Evolutionary conservation across 2,888 invertebrate species (phyloP), one percentile per base, ranked within the genome.

Genomic region (Copidosoma aretas): DNA sequence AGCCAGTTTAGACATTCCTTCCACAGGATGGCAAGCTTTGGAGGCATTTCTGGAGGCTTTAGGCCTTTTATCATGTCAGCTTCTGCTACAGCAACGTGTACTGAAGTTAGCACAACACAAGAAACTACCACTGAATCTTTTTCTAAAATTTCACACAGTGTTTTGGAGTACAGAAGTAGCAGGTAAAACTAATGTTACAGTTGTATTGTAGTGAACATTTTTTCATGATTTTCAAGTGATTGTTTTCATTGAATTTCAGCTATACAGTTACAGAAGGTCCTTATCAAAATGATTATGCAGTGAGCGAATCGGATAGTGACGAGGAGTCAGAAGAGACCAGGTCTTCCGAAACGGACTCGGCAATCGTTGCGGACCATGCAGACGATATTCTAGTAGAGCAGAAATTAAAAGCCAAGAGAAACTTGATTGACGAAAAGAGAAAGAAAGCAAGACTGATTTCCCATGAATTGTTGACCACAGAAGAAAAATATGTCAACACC

Each of bases 401-500:
- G 3, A 78, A 79, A 63, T 39, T 68, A n/a, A 71, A 67, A 10
- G 67, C 69, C 46, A 76, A 71, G 57, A 76, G 70, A 59, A 73
- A 66, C 60, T 68, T 71, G 1, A 60, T 73, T n/a, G 75, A 77
- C 53, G 74, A 75, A n/a, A 81, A 78, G 60, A 74, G 72, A 52
- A 81, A 77, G 58, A 80, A 77, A 59, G 79, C 80, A 1, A 77
- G 77, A 12, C 80, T 76, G n/a, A 79, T 84, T n/a, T 89, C 89
- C 10, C 84, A 86, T 64, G 90, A 90, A 76, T 81, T 90, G 41
- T 81, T 89, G 14, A 85, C 86, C 12, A 88, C 89, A 1, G 90
- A 90, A 77, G 84, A 86, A 68, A 86, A 87, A 68, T 90, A 90
- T 76, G 89, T 90, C 0, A 82, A 84, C 57, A 85, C 88, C 73